Percentiles rank a stretch among this genome's conserved stretches.
Evolutionary conservation across 2,888 invertebrate species (phyloP).

Genomic region (Notodonta dromedarius): DNA sequence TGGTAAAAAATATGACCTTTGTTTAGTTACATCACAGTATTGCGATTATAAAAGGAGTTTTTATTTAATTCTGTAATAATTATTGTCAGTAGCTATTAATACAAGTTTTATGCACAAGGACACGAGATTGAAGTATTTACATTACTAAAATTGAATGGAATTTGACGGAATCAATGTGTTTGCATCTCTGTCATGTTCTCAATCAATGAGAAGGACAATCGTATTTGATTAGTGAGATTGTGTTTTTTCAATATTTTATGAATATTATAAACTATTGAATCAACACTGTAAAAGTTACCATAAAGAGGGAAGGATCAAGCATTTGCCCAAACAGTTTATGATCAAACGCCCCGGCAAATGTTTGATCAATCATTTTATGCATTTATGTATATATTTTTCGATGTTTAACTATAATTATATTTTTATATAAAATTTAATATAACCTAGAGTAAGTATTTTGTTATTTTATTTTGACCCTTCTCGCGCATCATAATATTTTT

Average conservation of each 20-base stretch:
- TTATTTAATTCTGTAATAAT: not conserved
- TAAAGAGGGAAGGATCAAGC: conserved; percentile 23
- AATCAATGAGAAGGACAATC: not conserved
- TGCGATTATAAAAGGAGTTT: not conserved
- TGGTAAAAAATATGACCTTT: conserved; percentile 26
- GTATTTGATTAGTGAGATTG: not conserved
- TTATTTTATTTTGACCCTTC: conserved; percentile 32
- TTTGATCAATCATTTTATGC: conserved; percentile 21
- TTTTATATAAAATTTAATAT: conserved; percentile 37
- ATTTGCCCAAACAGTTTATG: conserved; percentile 15
- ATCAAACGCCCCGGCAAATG: conserved; percentile 8
- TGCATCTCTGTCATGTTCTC: not conserved
- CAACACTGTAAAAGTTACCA: conserved; percentile 18
- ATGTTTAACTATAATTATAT: conserved; percentile 34
- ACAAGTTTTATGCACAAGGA: too few relatives aligned
- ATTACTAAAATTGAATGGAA: not conserved
- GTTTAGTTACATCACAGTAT: conserved; percentile 2
- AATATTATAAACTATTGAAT: conserved; percentile 16
- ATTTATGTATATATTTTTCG: conserved; percentile 39
- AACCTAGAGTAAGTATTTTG: conserved; percentile 39
- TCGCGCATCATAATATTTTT: not conserved
- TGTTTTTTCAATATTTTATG: conserved; percentile 23
- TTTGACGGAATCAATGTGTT: not conserved
- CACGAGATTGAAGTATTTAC: too few relatives aligned
- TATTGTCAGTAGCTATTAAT: not conserved